Evolutionary conservation across 2,797 vertebrate genomes (phyloP).

Genomic region (Cottoperca gobio): DNA sequence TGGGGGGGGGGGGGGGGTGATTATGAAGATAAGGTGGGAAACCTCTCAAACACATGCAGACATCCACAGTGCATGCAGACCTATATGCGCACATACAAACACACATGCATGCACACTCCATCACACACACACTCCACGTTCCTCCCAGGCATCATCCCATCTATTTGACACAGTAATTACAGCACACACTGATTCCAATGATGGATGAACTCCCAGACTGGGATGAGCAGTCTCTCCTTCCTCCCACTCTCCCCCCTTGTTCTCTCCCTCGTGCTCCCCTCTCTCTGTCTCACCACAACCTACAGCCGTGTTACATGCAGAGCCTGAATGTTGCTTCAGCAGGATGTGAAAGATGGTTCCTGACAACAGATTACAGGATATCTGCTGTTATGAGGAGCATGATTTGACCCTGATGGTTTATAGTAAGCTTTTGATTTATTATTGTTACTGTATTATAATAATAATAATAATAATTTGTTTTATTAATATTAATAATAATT

Average conservation of each 20-base stretch:
- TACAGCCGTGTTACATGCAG: slow-evolving; percentile 44
- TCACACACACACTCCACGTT: slow-evolving; percentile 40
- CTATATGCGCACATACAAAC: slow-evolving; percentile 23
- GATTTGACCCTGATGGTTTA: not conserved
- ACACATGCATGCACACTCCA: slow-evolving; percentile 10
- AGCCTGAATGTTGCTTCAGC: slow-evolving; percentile 39
- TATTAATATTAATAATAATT: too few species aligned
- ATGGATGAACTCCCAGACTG: slow-evolving; percentile 89
- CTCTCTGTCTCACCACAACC: slow-evolving; percentile 52
- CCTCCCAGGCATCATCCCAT: slow-evolving; percentile 87
- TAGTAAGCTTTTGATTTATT: not conserved
- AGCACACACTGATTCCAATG: slow-evolving; percentile 90
- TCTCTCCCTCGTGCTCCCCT: slow-evolving; percentile 33
- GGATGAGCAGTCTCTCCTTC: slow-evolving; percentile 78
- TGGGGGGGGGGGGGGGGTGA: slow-evolving; percentile 57
- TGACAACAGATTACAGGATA: slow-evolving; percentile 31
- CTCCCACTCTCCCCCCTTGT: slow-evolving; percentile 50
- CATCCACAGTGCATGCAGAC: slow-evolving; percentile 39
- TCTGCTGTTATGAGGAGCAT: not conserved
- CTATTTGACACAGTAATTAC: slow-evolving; percentile 92
- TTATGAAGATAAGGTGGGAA: slow-evolving; percentile 82
- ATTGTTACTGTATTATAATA: not conserved
- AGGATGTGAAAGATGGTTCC: slow-evolving; percentile 31
- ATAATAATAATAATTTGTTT: too few species aligned
- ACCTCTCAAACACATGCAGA: slow-evolving; percentile 61